Conservation (phyloP, 53 echinoderm and acorn worm genomes). For the Zoroaster sp. region DNA sequence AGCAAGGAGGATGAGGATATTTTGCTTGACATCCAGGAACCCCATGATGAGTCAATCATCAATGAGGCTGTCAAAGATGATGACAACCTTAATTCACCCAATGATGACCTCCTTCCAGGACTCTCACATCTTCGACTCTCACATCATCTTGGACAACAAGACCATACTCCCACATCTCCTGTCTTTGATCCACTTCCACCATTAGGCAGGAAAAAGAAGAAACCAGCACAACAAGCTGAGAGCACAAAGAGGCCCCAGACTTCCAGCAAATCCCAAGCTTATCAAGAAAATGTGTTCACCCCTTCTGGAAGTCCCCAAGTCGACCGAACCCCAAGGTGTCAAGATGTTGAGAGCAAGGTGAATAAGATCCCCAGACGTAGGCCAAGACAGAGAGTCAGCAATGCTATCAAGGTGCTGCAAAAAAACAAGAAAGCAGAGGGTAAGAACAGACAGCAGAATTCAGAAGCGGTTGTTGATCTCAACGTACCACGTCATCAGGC, state of each 20-base stretch:
- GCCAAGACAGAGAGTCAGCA: too few relatives aligned
- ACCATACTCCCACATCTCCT: not conserved
- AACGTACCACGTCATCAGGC: not conserved
- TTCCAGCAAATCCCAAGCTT: too few relatives aligned
- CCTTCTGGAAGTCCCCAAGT: too few relatives aligned
- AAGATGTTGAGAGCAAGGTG: too few relatives aligned
- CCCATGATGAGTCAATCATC: not conserved
- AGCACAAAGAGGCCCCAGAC: not conserved
- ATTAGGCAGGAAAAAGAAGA: not conserved
- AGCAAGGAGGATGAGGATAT: not conserved
- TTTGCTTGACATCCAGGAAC: not conserved
- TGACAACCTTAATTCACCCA: not conserved
- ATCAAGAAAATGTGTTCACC: too few relatives aligned
- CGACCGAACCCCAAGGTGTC: too few relatives aligned
- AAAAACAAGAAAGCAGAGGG: not conserved
- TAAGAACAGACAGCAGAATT: not conserved
- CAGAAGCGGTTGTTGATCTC: not conserved
- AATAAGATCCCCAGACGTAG: too few relatives aligned
- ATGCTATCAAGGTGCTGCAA: not conserved
- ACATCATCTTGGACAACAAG: not conserved
- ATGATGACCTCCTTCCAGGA: conserved; percentile 13
- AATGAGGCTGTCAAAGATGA: conserved; percentile 29
- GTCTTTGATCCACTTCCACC: not conserved
- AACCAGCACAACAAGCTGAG: not conserved
- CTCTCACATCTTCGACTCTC: not conserved